Evolutionary conservation across 2,888 invertebrate species (phyloP), one percentile per base, ranked within the genome.

Genomic region (Unio pictorum): DNA sequence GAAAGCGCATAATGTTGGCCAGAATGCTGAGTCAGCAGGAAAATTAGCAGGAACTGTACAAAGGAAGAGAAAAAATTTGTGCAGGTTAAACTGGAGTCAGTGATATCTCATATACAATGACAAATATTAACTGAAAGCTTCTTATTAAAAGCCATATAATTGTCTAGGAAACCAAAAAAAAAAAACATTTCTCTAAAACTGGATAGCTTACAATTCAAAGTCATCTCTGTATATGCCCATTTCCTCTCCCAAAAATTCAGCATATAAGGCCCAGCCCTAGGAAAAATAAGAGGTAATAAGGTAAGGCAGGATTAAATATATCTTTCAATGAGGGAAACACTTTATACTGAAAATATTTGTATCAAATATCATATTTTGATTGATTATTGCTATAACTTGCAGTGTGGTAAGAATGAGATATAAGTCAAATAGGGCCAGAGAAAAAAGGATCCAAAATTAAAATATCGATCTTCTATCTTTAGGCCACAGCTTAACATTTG

Each of bases 201-300:
- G 45, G 45, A 45, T 45, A 56, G 80, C 84, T 86, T 79, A 87
- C 87, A 85, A 66, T 69, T 84, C 82, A 73, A 83, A 83, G 17
- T 86, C 85, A 66, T 89, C 83, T 30, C 86, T 76, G 77, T 88
- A 90, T 3, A 90, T 73, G 8, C 86, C 86, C 72, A 88, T 79
- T 69, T 90, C 89, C 60, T 88, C 84, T 6, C 90, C 90, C 6
- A 90, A 80, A 61, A 73, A 85, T 74, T 90, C 90, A 20, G 86
- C 78, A 73, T 90, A 87, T 55, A 86, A 67, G 7, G 82, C 87
- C 87, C 87, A 87, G 15, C 93, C 91, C 94, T 93, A 75, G 92
- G 76, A 72, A 70, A 80, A 69, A 62, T 4, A 59, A 17, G 3
- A 30, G 26, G 3, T 15, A 58, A 23, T 4, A 57, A 4, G 6